Base-by-base conservation (phyloP, 2,113 vertebrate species). In the Paradoxurus hermaphroditus region DNA sequence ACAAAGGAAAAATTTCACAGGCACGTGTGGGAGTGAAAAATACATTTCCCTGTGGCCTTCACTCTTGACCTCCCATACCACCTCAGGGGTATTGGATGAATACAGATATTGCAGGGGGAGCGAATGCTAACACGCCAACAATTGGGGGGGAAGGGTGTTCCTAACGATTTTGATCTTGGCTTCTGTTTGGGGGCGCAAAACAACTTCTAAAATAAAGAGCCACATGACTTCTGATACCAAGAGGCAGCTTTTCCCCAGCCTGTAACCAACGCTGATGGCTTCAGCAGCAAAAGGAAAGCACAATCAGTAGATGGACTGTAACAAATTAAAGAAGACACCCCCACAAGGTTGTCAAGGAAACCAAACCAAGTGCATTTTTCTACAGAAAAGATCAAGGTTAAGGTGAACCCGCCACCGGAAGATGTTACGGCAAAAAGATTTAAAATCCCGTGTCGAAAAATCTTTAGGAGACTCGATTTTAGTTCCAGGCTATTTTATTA, bases 341-440 rank as follows among this genome's bases (percentile, higher is more conserved):
- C 97, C 96, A 95, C 97, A 96, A 63, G 93, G 97, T 97, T 98
- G 96, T 59, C 97, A 95, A 93, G 97, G 97, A 93, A 98, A 98
- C 97, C 73, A 91, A 97, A 79, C 70, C 94, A 44, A 96, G n/a
- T 4, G 86, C 62, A 27, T 88, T 85, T 96, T 78, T 68, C 90
- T 51, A 62, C 2, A 39, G 75, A 70, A 97, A 72, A 88, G 65
- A 96, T 59, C 59, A 62, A 56, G 36, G 77, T 44, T 67, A 51
- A n/a, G 67, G 27, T 36, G 87, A 88, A 81, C 44, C 36, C 8
- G 62, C 70, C 65, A 72, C 53, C 49, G 46, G 53, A 56, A 68
- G 44, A 65, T 62, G 89, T 18, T 7, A 36, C 49, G 67, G 25
- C 77, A 63, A 82, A 95, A 79, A 92, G 5, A 2, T 78, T 39